Conservation (phyloP, 1,140 invertebrate genomes). For the Heliconius hewitsoni region DNA sequence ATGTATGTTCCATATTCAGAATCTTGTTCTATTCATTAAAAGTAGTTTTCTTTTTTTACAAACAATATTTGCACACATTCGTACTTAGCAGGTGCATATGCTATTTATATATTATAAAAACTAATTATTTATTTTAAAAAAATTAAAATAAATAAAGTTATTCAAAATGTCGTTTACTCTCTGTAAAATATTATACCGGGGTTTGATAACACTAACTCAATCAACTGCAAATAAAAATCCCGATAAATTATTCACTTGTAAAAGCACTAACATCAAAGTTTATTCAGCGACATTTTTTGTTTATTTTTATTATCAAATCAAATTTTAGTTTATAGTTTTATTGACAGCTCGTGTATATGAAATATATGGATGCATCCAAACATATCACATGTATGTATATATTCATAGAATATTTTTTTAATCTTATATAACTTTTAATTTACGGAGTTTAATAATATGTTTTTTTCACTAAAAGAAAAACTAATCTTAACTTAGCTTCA, state of each 20-base stretch:
- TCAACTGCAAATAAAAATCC: slow-evolving; percentile 25
- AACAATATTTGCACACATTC: too few species aligned
- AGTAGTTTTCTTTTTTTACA: too few species aligned
- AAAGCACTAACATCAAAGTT: background rate
- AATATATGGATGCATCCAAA: background rate
- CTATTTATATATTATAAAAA: too few species aligned
- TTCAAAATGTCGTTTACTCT: background rate
- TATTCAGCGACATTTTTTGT: background rate
- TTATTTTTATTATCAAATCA: background rate
- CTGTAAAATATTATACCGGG: slow-evolving; percentile 13
- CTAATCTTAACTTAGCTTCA: too few species aligned
- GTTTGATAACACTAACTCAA: slow-evolving; percentile 31
- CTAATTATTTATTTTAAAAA: too few species aligned
- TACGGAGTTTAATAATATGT: too few species aligned
- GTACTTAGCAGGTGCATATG: too few species aligned
- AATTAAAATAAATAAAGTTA: slow-evolving; percentile 2
- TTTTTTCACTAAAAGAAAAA: background rate
- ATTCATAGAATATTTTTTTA: too few species aligned
- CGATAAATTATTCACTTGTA: slow-evolving; percentile 14
- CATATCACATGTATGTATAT: too few species aligned
- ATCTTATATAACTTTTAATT: too few species aligned
- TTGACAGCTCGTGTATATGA: slow-evolving; percentile 1
- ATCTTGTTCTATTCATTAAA: too few species aligned
- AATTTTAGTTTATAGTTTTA: background rate
- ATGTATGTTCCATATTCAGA: background rate